These are phyloP conservation scores for Drosophila nigritarsus DNA, from an alignment of 2,888 invertebrate species.

Conservation along the genomic window DNA sequence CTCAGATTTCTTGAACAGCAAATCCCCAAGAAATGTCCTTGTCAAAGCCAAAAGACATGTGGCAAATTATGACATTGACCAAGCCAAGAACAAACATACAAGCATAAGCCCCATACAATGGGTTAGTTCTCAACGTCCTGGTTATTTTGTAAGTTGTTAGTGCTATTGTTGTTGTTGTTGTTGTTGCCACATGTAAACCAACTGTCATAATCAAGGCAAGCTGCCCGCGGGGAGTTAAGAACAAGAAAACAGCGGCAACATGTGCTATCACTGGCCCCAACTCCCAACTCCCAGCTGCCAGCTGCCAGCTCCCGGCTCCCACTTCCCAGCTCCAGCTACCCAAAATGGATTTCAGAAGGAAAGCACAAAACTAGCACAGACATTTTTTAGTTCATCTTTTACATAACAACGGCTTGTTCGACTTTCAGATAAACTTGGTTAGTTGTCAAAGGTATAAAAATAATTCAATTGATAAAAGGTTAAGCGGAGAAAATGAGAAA, in stretches of 20 bases:
- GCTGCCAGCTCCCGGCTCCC: neutral
- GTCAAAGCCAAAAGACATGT: slow-evolving; percentile 57
- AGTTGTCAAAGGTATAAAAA: neutral
- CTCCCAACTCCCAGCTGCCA: neutral
- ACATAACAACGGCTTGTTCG: slow-evolving; percentile 11
- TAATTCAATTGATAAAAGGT: neutral
- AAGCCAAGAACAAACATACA: slow-evolving; percentile 26
- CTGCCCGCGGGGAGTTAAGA: slow-evolving; percentile 63
- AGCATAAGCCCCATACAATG: slow-evolving; percentile 42
- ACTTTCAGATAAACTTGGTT: slow-evolving; percentile 3
- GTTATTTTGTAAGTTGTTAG: slow-evolving; percentile 20
- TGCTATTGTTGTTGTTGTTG: slow-evolving; percentile 28
- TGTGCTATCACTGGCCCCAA: slow-evolving; percentile 44
- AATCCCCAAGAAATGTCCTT: slow-evolving; percentile 64
- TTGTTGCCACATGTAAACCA: slow-evolving; percentile 60
- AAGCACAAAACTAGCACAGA: slow-evolving; percentile 18
- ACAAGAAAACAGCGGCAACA: slow-evolving; percentile 54
- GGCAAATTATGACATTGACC: slow-evolving; percentile 73
- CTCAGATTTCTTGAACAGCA: slow-evolving; percentile 30
- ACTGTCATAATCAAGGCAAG: slow-evolving; percentile 78
- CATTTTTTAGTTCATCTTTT: slow-evolving; percentile 31
- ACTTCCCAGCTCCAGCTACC: neutral
- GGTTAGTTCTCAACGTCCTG: slow-evolving; percentile 35
- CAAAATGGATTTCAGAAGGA: slow-evolving; percentile 19
- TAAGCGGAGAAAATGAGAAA: neutral